These are phyloP conservation scores for Chrysochloris asiatica DNA, from an alignment of 2,113 vertebrate genomes.

Conservation along the genomic window DNA sequence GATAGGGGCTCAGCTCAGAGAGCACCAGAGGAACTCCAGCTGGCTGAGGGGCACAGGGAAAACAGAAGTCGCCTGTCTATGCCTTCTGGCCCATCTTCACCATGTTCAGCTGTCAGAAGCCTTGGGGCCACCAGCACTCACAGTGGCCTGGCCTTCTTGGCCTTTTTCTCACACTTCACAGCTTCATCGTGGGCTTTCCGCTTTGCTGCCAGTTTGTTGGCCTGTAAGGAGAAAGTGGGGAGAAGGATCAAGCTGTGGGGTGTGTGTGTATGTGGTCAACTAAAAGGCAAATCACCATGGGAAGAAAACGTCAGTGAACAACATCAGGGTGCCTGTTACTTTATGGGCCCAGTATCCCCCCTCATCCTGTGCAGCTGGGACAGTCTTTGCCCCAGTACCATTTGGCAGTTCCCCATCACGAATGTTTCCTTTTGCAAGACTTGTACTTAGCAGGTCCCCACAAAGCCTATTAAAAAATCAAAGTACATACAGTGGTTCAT, in stretches of 20 bases:
- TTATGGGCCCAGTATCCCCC: background rate
- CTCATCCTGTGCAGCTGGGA: too few relatives aligned
- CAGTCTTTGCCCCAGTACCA: background rate
- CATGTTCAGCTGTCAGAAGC: background rate
- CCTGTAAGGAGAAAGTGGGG: constrained; percentile 82
- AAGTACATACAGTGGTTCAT: too few relatives aligned
- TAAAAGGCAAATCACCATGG: too few relatives aligned
- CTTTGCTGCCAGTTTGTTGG: constrained; percentile 94
- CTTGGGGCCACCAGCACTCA: background rate
- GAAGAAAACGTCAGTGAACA: background rate
- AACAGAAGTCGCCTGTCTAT: background rate
- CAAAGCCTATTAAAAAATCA: too few relatives aligned
- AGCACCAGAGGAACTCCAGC: background rate
- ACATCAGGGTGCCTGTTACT: background rate
- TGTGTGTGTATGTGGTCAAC: rapidly evolving
- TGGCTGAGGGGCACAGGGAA: too few relatives aligned
- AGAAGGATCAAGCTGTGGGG: rapidly evolving
- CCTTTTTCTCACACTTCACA: constrained; percentile 90
- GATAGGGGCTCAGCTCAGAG: background rate
- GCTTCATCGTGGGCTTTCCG: constrained; percentile 93
- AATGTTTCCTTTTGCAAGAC: too few relatives aligned
- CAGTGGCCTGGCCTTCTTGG: constrained; percentile 78
- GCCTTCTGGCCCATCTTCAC: background rate
- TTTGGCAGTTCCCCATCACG: too few relatives aligned
- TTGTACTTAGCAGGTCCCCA: too few relatives aligned